phyloP scores from a whole-genome alignment of 2,888 invertebrate genomes.

The Harpagoxenus sublaevis region DNA sequence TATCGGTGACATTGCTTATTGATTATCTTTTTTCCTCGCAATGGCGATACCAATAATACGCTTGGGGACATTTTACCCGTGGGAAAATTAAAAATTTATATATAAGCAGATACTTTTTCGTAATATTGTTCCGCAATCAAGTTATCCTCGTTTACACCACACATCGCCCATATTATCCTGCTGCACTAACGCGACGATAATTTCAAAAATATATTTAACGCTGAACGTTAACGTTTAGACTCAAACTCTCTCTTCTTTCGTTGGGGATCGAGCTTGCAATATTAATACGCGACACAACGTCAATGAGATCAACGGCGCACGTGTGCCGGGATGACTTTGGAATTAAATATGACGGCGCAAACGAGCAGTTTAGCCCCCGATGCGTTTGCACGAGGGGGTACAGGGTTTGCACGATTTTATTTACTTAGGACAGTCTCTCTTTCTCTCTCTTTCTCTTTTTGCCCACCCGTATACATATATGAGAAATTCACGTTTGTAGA shows the following conservation, averaged over 20 bases:
- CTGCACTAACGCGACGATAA: background rate
- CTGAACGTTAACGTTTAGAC: background rate
- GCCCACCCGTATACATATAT: background rate
- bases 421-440: constrained; percentile 69
- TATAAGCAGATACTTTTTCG: background rate
- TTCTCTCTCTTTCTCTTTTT: constrained; percentile 10
- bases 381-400: constrained; percentile 54
- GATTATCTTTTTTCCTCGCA: constrained; percentile 4
- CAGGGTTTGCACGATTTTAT: constrained; percentile 55
- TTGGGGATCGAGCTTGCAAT: constrained; percentile 63
- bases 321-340: constrained; percentile 59
- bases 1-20: background rate
- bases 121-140: background rate
- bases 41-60: background rate
- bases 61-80: background rate
- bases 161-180: too few relatives aligned
- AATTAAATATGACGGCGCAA: constrained; percentile 58
- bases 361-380: constrained; percentile 52
- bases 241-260: constrained; percentile 18
- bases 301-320: constrained; percentile 51
- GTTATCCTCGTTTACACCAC: background rate
- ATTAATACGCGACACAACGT: constrained; percentile 60
- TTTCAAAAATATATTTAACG: background rate
- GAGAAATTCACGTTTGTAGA: constrained; percentile 35
- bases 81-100: background rate